Evolutionary conservation across 2,113 vertebrate genomes (phyloP), one percentile per base, ranked within the genome.

Genomic region (Progne subis): DNA sequence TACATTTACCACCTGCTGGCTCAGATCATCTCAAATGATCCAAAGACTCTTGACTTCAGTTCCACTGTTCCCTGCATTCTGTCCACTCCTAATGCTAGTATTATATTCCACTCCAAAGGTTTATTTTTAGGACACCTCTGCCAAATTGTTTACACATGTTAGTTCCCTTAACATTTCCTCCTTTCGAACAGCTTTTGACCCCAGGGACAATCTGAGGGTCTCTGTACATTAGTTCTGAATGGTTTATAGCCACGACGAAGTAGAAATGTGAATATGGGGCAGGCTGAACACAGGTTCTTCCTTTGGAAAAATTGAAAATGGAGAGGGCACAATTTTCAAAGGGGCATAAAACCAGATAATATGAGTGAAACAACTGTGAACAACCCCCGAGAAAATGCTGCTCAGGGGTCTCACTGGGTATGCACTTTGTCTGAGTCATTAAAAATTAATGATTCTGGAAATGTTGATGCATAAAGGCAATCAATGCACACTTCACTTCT

Each of bases 1-100:
- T 94, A 81, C 90, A 90, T 96, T 96, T 96, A 95, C 93, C 93
- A 93, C 93, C 96, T 96, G 92, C 90, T 92, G 94, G 44, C 71
- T 96, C 85, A 92, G 92, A 93, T 83, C 20, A 92, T 93, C 90
- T 95, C 60, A 81, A 95, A 93, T 83, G 88, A 84, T 94, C 88
- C 86, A 93, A 94, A 83, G 72, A 74, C 67, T 82, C 75, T 77
- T 70, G 64, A 95, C 65, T 94, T 88, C 52, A 92, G 69, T 88
- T 95, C 49, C 88, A 76, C 75, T 72, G 56, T 80, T 95, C 57
- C 78, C 90, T 85, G 46, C 70, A 55, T 85, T 91, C 87, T 91
- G 64, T 84, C 85, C 37, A 34, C 76, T 93, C 68, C 80, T 94
- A 94, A 71, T 78, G 28, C n/a, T 81, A 39, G 39, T 55, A 74